These are phyloP conservation scores for Leucoma salicis DNA, from an alignment of 2,888 invertebrate genomes.

Conservation along the genomic window DNA sequence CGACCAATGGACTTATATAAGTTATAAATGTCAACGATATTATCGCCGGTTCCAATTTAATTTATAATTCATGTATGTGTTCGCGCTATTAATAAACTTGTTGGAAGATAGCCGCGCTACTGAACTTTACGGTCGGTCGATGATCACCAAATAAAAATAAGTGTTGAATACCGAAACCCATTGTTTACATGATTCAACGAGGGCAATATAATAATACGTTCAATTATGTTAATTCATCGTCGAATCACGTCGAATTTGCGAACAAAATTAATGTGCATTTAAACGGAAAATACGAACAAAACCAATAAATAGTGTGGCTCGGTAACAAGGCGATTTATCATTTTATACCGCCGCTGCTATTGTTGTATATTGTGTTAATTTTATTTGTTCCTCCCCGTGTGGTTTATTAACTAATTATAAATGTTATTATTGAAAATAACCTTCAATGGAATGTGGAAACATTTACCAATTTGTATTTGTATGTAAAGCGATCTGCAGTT, in stretches of 20 bases:
- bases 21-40: conserved; percentile 14
- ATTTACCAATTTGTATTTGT: conserved; percentile 58
- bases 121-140: conserved; percentile 19
- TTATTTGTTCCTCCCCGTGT: conserved; percentile 66
- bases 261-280: conserved; percentile 77
- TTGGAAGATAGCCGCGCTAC: conserved; percentile 9
- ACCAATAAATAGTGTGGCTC: conserved; percentile 68
- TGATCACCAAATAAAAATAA: conserved; percentile 37
- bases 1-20: conserved; percentile 8
- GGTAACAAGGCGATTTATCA: conserved; percentile 70
- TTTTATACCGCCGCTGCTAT: conserved; percentile 55
- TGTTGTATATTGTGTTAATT: conserved; percentile 78
- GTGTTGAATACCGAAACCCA: conserved; percentile 37
- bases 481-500: conserved; percentile 45
- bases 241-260: conserved; percentile 74
- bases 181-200: conserved; percentile 46
- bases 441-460: conserved; percentile 64
- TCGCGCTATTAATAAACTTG: conserved; percentile 10
- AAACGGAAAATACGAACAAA: conserved; percentile 74
- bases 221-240: conserved; percentile 75
- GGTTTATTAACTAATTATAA: conserved; percentile 72
- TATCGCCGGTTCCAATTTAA: conserved; percentile 9
- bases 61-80: too few species aligned
- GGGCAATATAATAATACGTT: conserved; percentile 64
- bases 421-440: conserved; percentile 65